Conservation (phyloP, 2,888 invertebrate genomes). For the Endotricha flammealis region DNA sequence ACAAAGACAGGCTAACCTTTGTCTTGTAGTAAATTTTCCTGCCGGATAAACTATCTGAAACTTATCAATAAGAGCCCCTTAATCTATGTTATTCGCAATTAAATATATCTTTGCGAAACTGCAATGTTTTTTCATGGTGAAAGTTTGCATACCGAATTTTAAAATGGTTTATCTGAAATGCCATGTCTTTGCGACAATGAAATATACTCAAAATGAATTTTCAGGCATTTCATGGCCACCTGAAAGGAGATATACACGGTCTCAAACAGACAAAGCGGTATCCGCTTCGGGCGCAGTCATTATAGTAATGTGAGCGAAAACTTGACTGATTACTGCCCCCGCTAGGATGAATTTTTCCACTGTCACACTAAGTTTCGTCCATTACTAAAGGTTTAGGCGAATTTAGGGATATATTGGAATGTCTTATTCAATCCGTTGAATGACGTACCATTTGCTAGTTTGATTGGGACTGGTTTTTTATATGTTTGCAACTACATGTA, state of each 20-base stretch:
- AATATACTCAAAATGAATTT: too few species aligned
- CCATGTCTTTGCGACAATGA: too few species aligned
- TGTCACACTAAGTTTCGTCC: constrained; percentile 39
- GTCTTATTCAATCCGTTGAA: constrained; percentile 20
- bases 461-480: neutral
- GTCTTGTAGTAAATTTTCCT: too few species aligned
- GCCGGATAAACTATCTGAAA: too few species aligned
- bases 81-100: too few species aligned
- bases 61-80: too few species aligned
- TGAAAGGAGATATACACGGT: constrained; percentile 33
- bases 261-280: constrained; percentile 42
- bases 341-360: constrained; percentile 56
- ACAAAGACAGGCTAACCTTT: too few species aligned
- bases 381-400: constrained; percentile 53
- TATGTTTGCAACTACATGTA: too few species aligned
- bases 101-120: too few species aligned
- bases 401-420: constrained; percentile 56
- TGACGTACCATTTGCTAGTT: neutral
- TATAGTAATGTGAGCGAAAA: constrained; percentile 65
- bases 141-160: too few species aligned
- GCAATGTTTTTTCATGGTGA: too few species aligned
- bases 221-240: constrained; percentile 24
- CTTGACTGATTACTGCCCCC: constrained; percentile 65
- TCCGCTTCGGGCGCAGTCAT: constrained; percentile 46
- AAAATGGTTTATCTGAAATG: too few species aligned